phyloP scores from a whole-genome alignment of 2,113 vertebrate species.

The Ceyx margarethae region DNA sequence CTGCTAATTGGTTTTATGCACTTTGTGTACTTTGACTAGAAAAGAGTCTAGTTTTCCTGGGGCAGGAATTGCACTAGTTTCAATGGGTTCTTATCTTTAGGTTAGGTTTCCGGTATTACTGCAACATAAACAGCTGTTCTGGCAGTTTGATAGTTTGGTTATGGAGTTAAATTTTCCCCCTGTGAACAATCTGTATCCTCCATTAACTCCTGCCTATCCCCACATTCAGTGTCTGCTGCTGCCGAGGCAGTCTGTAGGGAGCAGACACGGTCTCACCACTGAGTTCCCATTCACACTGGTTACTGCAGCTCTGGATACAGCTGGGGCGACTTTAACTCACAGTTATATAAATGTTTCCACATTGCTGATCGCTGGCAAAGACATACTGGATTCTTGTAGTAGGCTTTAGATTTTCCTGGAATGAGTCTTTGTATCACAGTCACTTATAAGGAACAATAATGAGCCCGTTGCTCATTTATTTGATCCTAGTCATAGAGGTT shows the following conservation, averaged over 20 bases:
- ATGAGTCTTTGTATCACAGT: background rate
- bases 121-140: slow-evolving; percentile 18
- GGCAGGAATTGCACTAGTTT: slow-evolving; percentile 6
- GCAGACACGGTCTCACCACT: rapidly evolving
- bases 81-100: background rate
- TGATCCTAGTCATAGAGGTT: background rate
- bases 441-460: background rate
- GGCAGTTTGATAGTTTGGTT: slow-evolving; percentile 31
- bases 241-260: background rate
- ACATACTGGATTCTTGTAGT: background rate
- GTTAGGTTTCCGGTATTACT: slow-evolving; percentile 25
- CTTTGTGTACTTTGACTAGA: background rate
- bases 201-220: slow-evolving; percentile 6
- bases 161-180: background rate
- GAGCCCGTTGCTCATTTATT: background rate
- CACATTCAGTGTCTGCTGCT: slow-evolving; percentile 39
- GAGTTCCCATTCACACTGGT: slow-evolving; percentile 11
- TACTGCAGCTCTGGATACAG: slow-evolving; percentile 1
- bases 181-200: slow-evolving; percentile 23
- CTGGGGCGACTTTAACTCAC: background rate
- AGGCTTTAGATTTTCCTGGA: background rate
- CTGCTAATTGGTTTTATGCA: background rate
- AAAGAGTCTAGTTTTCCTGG: background rate
- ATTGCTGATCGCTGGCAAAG: background rate
- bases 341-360: background rate